Evolutionary conservation across 2,113 vertebrate species (phyloP), one percentile per base, ranked within the genome.

Genomic region (Anolis carolinensis): DNA sequence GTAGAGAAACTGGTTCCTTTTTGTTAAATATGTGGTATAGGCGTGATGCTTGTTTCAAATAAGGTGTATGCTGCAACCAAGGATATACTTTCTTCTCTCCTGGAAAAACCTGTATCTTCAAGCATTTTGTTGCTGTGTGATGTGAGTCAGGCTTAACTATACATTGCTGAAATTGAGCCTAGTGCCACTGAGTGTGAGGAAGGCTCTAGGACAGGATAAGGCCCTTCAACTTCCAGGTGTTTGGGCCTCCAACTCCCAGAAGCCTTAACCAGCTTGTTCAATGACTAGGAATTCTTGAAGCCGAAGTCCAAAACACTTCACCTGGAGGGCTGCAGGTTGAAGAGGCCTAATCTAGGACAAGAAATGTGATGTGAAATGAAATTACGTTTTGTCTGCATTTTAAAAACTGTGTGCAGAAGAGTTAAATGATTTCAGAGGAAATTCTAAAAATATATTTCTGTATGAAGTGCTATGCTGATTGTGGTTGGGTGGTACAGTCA

Each of bases 31-130:
- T 80, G n/a, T 59, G 81, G 59, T 36, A 30, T 87, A 82, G 80
- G 86, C 11, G 65, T 82, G 80, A 77, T 32, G 27, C 9, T 65
- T 8, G 4, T 71, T 82, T 59, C 27, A 8, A 13, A 27, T 70
- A 32, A 78, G 78, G 7, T 77, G 82, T 89, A 16, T 85, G 89
- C 89, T 88, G 87, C 87, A 90, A 70, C 39, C 70, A 74, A 74
- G 67, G 55, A 75, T 74, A 75, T 32, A 73, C 79, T 95, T 93
- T 92, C 92, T 94, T 92, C 89, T 92, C 30, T 81, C 87, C 94
- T 93, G 90, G 94, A 93, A 95, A 94, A 94, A 95, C 94, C 93
- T 93, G 94, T 94, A 91, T 92, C 74, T 67, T 1, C 82, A 79
- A 67, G 75, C 55, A 78, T 83, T 93, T 83, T 10, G 30, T 63